Conservation (phyloP, 64 coral and sea anemone genomes). For the Porites lutea region DNA sequence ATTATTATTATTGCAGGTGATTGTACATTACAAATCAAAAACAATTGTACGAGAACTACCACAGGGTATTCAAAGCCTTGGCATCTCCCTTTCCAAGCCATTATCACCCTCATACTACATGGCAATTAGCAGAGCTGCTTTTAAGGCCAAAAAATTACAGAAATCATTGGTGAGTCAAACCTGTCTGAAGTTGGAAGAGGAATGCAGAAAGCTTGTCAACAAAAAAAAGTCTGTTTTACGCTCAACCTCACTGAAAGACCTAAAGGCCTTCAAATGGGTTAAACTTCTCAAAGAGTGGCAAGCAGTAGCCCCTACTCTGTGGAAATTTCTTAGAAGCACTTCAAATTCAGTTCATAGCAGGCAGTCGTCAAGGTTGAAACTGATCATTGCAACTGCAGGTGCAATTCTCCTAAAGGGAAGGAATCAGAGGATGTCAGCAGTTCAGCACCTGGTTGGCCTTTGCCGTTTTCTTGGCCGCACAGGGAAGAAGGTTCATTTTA, state of each 20-base stretch:
- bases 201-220: not conserved
- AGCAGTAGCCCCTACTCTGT: not conserved
- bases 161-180: not conserved
- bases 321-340: not conserved
- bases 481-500: slow-evolving; percentile 15
- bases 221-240: not conserved
- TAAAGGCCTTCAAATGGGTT: not conserved
- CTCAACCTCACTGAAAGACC: slow-evolving; percentile 10
- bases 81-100: too few relatives aligned
- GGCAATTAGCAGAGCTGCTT: not conserved
- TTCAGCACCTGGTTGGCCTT: slow-evolving; percentile 13
- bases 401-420: not conserved
- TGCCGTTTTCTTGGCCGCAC: slow-evolving; percentile 16
- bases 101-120: too few relatives aligned
- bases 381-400: not conserved
- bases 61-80: not conserved
- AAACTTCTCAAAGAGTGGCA: not conserved
- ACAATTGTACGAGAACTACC: not conserved
- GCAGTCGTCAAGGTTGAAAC: not conserved
- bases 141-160: slow-evolving; percentile 22
- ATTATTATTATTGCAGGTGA: not conserved
- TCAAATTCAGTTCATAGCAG: slow-evolving; percentile 1
- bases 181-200: slow-evolving; percentile 2
- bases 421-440: slow-evolving; percentile 5
- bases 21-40: slow-evolving; percentile 25